Evolutionary conservation across 2,113 vertebrate genomes (phyloP), one percentile per base, ranked within the genome.

Genomic region (Brachypodius melanocephalos): DNA sequence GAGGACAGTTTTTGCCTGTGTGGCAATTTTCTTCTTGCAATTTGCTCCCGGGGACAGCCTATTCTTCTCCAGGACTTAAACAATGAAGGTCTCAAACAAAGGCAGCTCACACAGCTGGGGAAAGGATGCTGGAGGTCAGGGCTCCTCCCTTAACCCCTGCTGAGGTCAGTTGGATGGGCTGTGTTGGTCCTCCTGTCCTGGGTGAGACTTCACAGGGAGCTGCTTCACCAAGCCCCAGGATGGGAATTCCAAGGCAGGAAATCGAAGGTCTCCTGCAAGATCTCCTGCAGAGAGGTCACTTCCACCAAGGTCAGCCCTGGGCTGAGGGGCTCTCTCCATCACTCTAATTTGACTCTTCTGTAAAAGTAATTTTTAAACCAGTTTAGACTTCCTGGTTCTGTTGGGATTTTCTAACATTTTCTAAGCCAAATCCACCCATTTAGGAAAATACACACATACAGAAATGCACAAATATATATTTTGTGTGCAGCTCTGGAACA

Each of bases 41-140:
- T 93, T 32, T 1, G 13, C 69, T 89, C 89, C 58, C 4, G 1
- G 85, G 8, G 2, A 62, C 80, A 94, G 94, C 74, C 58, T 34
- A 19, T 95, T 95, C 84, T 94, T 96, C 76, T 90, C 63, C 68
- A 67, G 46, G 55, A 55, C 67, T 61, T 68, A 61, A 93, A 96
- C 94, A 95, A 97, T 88, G 54, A 94, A 77, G 24, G 28, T 80
- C 85, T 86, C 79, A 55, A 79, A 94, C 78, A 91, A 94, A 93
- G 72, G 32, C 11, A 0, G 46, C 63, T 88, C 67, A 17, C 85
- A n/a, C 88, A 93, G 85, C 94, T 83, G 79, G 63, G 73, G 79
- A 86, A 88, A 90, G 92, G 92, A 88, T 86, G 75, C 55, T 93
- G 0, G 2, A 88, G 94, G 88, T 92, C 94, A 76, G 34, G 45